A percentile compares a stretch with the other conserved stretches of the same genome.
Evolutionary conservation across 1,140 invertebrate genomes (phyloP).

Genomic region (Mactra quadrangularis): DNA sequence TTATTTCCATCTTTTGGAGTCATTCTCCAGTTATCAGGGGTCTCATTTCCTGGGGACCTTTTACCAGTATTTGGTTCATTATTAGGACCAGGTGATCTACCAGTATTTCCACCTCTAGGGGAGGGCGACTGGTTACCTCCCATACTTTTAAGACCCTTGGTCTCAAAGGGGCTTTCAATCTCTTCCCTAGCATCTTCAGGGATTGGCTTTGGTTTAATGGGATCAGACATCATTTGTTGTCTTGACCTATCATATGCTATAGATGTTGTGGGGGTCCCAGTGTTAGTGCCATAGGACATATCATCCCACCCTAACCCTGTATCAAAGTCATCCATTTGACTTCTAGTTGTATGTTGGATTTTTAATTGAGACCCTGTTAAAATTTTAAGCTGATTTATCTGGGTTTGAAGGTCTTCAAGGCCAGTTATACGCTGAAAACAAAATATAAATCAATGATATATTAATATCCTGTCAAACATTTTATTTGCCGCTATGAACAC

Average conservation of each 20-base stretch:
- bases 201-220: conserved; percentile 18
- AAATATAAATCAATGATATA: too few relatives aligned
- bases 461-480: too few relatives aligned
- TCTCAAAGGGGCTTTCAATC: conserved; percentile 58
- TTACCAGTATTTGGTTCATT: background rate
- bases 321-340: conserved; percentile 61
- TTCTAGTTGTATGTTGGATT: conserved; percentile 49
- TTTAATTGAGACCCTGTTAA: conserved; percentile 51
- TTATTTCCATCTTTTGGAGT: conserved; percentile 55
- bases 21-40: conserved; percentile 59
- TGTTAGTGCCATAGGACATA: conserved; percentile 47
- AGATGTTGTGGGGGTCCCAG: conserved; percentile 34
- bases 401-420: conserved; percentile 74
- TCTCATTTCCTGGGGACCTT: conserved; percentile 43
- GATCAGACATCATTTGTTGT: conserved; percentile 44
- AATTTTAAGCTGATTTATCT: conserved; percentile 72
- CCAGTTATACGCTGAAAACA: conserved; percentile 74
- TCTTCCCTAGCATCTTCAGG: conserved; percentile 34
- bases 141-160: conserved; percentile 59
- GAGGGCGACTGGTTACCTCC: conserved; percentile 46
- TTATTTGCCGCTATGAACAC: too few relatives aligned
- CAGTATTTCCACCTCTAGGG: conserved; percentile 20
- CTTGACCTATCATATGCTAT: conserved; percentile 34
- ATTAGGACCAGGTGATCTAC: conserved; percentile 11
- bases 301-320: conserved; percentile 69